phyloP scores from a whole-genome alignment of 2,113 vertebrate species.

The Corythornis madagascariensis region DNA sequence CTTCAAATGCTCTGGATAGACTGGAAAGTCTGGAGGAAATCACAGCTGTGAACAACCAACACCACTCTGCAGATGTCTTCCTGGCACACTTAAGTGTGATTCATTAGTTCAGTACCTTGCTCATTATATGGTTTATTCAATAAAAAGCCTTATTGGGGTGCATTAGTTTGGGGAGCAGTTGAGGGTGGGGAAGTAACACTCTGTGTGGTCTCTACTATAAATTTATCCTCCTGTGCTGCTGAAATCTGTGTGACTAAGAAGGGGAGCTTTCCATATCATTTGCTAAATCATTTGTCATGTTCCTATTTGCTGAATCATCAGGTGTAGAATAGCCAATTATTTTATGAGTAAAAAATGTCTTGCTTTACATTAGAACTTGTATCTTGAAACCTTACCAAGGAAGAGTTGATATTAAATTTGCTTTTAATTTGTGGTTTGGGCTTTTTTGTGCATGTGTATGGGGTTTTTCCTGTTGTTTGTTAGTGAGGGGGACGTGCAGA shows the following conservation, averaged over 20 bases:
- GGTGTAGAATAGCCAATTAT: background rate
- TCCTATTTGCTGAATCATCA: background rate
- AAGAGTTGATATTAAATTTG: background rate
- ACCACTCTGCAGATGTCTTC: background rate
- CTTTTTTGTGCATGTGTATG: too few relatives aligned
- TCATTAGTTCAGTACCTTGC: background rate
- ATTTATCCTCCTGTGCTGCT: background rate
- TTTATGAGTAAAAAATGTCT: background rate
- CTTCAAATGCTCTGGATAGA: background rate
- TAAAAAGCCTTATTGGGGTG: background rate
- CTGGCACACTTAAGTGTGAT: background rate
- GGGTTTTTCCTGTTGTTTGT: background rate
- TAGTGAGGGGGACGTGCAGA: background rate
- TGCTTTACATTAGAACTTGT: background rate
- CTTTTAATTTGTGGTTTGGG: background rate
- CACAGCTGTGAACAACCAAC: background rate
- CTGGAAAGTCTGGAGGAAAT: background rate
- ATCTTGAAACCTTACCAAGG: background rate
- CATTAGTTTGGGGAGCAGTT: background rate
- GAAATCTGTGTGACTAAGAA: background rate
- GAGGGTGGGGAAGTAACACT: rapidly evolving
- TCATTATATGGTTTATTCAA: background rate
- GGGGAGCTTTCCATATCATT: background rate
- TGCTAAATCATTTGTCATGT: background rate
- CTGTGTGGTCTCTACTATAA: background rate